phyloP scores from a whole-genome alignment of 1,140 invertebrate genomes.

The Drosophila suzukii region DNA sequence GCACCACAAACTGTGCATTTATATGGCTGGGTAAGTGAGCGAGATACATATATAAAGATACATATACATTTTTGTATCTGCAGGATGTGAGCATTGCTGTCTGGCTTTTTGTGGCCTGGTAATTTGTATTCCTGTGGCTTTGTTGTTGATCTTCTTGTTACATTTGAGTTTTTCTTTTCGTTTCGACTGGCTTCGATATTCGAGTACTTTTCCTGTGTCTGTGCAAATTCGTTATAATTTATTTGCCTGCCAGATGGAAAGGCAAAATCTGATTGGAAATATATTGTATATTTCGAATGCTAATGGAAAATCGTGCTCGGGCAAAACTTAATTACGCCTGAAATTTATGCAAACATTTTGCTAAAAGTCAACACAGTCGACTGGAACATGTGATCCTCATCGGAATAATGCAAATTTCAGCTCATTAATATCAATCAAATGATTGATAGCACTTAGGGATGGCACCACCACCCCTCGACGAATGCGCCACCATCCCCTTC shows the following conservation, averaged over 20 bases:
- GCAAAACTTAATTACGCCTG: conserved; percentile 67
- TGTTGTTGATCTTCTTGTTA: conserved; percentile 78
- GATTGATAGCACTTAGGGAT: conserved; percentile 69
- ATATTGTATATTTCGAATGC: conserved; percentile 14
- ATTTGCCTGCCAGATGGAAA: conserved; percentile 10
- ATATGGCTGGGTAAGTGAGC: conserved; percentile 59
- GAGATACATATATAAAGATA: conserved; percentile 1
- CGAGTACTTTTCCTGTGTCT: conserved; percentile 17
- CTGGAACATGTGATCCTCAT: conserved; percentile 51
- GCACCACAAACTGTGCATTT: conserved; percentile 79
- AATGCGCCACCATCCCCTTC: conserved; percentile 21
- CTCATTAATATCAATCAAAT: conserved; percentile 84
- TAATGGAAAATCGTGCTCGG: conserved; percentile 55
- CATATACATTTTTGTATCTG: conserved; percentile 2
- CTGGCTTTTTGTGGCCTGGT: conserved; percentile 60
- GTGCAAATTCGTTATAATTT: conserved; percentile 62
- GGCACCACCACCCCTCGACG: conserved; percentile 18
- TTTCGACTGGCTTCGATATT: conserved; percentile 21
- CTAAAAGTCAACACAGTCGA: conserved; percentile 12
- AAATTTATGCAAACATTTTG: conserved; percentile 75
- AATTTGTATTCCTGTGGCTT: conserved; percentile 79
- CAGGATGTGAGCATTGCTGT: conserved; percentile 38
- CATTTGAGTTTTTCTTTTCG: conserved; percentile 45
- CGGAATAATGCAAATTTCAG: conserved; percentile 80
- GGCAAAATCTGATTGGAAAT: conserved; percentile 9